These are phyloP conservation scores for Xestia xanthographa DNA, from an alignment of 2,888 invertebrate genomes.

Conservation along the genomic window DNA sequence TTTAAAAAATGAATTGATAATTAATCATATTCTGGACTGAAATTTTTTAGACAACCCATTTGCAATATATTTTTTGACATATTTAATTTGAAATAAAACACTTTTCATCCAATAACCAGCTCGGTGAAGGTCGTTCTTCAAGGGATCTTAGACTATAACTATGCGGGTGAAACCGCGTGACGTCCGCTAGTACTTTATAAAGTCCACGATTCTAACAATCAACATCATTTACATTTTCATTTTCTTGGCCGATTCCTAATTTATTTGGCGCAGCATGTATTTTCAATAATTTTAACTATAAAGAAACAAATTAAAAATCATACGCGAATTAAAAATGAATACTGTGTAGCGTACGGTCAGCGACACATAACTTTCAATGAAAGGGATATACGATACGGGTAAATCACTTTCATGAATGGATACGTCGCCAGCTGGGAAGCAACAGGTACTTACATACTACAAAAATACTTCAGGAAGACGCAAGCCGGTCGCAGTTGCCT, in stretches of 20 bases:
- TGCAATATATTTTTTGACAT: too few relatives aligned
- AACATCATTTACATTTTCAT: neutral
- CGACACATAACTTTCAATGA: conserved; percentile 5
- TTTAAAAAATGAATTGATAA: too few relatives aligned
- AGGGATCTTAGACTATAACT: too few relatives aligned
- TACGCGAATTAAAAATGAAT: neutral
- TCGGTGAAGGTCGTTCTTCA: too few relatives aligned
- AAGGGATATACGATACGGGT: neutral
- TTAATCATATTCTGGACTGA: too few relatives aligned
- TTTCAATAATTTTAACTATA: neutral
- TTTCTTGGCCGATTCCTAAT: neutral
- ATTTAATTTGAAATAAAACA: too few relatives aligned
- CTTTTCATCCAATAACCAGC: too few relatives aligned
- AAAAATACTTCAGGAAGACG: conserved; percentile 18
- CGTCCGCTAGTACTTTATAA: too few relatives aligned
- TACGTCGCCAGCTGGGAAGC: conserved; percentile 31
- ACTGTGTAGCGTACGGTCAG: neutral
- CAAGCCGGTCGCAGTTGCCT: conserved; percentile 38
- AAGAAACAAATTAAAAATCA: neutral
- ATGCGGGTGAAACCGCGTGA: too few relatives aligned
- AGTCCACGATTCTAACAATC: neutral
- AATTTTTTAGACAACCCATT: too few relatives aligned
- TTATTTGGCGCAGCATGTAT: neutral
- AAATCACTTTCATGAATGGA: conserved; percentile 35
- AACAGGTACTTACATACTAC: conserved; percentile 34